Evolutionary conservation across 2,113 vertebrate genomes (phyloP).

Genomic region (Oncorhynchus nerka): DNA sequence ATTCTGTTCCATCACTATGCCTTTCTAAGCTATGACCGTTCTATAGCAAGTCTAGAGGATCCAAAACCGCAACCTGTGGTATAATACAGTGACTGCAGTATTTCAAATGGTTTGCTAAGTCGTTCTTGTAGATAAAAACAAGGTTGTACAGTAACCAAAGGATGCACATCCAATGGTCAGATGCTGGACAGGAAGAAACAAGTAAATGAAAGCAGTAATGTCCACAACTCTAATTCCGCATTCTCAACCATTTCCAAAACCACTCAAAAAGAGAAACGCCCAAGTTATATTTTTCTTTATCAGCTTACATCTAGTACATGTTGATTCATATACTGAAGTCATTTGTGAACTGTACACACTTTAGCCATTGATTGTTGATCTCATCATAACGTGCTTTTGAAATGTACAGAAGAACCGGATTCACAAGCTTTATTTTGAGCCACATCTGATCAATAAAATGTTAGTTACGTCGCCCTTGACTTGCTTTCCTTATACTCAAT

Average conservation of each 20-base stretch:
- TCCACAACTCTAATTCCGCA: too few relatives aligned
- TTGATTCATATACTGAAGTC: slow-evolving; percentile 49
- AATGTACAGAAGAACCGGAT: slow-evolving; percentile 47
- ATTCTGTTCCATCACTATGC: slow-evolving; percentile 32
- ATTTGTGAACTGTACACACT: slow-evolving; percentile 43
- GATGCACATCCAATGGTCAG: too few relatives aligned
- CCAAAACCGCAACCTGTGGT: too few relatives aligned
- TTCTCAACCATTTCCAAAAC: not conserved
- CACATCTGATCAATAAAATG: not conserved
- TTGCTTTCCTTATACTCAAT: not conserved
- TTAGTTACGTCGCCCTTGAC: not conserved
- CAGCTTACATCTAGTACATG: slow-evolving; percentile 44
- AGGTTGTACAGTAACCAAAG: too few relatives aligned
- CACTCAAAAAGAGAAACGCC: not conserved
- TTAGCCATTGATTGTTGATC: slow-evolving; percentile 30
- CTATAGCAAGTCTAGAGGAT: too few relatives aligned
- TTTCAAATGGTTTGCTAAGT: too few relatives aligned
- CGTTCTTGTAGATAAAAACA: too few relatives aligned
- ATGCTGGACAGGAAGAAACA: too few relatives aligned
- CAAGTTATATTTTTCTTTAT: slow-evolving; percentile 50
- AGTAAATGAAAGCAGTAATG: too few relatives aligned
- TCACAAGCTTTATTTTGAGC: slow-evolving; percentile 14
- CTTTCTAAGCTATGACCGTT: too few relatives aligned
- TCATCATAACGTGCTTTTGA: slow-evolving; percentile 59
- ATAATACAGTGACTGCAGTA: too few relatives aligned